Evolutionary conservation across 2,888 invertebrate genomes (phyloP).

Genomic region (Drosophila macrospina): DNA sequence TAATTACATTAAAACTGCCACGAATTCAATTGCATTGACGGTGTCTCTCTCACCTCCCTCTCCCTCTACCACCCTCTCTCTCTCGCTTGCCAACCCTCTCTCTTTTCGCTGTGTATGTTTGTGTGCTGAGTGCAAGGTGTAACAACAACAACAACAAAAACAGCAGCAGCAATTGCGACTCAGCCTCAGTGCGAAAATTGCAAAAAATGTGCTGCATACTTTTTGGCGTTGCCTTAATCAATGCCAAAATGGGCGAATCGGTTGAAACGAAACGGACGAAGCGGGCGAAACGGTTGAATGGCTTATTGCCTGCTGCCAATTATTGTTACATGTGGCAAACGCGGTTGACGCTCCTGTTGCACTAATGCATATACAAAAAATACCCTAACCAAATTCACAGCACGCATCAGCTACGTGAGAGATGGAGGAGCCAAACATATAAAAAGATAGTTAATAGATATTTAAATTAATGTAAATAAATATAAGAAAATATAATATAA

Average conservation of each 20-base stretch:
- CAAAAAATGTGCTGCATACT: conserved; percentile 55
- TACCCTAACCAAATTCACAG: background rate
- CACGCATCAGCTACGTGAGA: no score
- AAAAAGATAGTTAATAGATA: no score
- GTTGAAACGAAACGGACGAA: conserved; percentile 19
- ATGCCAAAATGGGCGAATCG: conserved; percentile 48
- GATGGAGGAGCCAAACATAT: no score
- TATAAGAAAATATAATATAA: no score
- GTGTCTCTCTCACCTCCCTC: conserved; percentile 1
- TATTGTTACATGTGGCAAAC: conserved; percentile 33
- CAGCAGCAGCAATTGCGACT: background rate
- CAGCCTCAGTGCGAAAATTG: conserved; percentile 26
- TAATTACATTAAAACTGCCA: conserved; percentile 80
- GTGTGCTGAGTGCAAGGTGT: conserved; percentile 35
- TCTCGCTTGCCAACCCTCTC: background rate
- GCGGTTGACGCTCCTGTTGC: conserved; percentile 8
- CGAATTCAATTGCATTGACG: conserved; percentile 76
- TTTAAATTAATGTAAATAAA: background rate
- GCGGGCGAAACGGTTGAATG: conserved; percentile 26
- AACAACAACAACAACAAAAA: conserved; percentile 18
- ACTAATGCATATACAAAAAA: background rate
- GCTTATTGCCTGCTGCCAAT: conserved; percentile 47
- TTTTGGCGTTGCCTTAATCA: conserved; percentile 68
- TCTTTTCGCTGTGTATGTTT: conserved; percentile 9
- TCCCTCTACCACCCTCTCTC: background rate